Percentiles rank a stretch among this genome's conserved stretches.
phyloP scores from a whole-genome alignment of 1,140 invertebrate genomes.

The Monomorium pharaonis region DNA sequence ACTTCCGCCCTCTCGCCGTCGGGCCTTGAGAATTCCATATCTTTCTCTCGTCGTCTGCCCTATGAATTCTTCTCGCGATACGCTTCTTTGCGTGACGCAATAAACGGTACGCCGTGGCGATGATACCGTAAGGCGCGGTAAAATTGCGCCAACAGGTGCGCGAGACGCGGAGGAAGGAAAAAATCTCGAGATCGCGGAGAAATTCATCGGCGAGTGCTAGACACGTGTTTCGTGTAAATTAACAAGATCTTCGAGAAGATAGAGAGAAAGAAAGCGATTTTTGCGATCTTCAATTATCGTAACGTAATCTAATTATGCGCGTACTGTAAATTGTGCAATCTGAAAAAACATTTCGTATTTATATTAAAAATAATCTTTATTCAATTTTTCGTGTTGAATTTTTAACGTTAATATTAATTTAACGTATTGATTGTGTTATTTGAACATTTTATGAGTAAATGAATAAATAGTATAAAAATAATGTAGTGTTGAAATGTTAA shows the following conservation, averaged over 20 bases:
- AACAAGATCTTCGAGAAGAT: background rate
- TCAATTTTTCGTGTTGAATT: too few relatives aligned
- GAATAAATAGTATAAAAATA: too few relatives aligned
- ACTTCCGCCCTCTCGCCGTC: conserved; percentile 52
- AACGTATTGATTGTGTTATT: too few relatives aligned
- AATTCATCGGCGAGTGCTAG: background rate
- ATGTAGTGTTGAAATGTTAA: too few relatives aligned
- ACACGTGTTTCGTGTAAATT: background rate
- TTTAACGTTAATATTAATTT: too few relatives aligned
- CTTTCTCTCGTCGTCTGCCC: conserved; percentile 18
- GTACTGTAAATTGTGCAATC: too few relatives aligned
- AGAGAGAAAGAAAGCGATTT: background rate
- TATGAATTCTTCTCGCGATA: conserved; percentile 67
- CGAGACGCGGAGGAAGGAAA: background rate
- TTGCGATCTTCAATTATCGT: background rate
- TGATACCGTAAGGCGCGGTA: conserved; percentile 4
- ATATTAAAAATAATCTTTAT: too few relatives aligned
- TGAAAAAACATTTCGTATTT: too few relatives aligned
- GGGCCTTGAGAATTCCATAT: conserved; percentile 66
- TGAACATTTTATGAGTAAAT: too few relatives aligned
- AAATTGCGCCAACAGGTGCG: conserved; percentile 46
- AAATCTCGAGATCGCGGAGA: background rate
- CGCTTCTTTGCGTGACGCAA: conserved; percentile 57
- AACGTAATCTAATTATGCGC: background rate
- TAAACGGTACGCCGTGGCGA: conserved; percentile 46